A percentile compares a stretch with the other conserved stretches of the same genome.
Conservation (phyloP, 2,113 vertebrate species). For the Nibea coibor region DNA sequence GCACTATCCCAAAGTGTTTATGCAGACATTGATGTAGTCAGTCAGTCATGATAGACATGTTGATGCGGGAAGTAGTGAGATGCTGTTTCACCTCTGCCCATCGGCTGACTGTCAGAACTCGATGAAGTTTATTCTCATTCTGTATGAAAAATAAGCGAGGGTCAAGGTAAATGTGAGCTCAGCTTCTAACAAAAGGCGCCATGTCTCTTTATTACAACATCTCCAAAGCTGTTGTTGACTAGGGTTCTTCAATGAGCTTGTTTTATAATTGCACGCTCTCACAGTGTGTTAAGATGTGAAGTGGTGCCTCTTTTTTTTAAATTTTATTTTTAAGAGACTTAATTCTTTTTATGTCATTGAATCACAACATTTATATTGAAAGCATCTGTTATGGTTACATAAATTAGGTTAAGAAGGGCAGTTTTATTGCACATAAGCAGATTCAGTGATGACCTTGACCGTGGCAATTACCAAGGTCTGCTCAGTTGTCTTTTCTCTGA, state of each 20-base stretch:
- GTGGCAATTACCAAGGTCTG: not conserved
- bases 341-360: not conserved
- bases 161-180: conserved; percentile 28
- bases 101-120: not conserved
- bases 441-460: conserved; percentile 21
- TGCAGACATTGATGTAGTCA: conserved; percentile 54
- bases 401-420: conserved; percentile 11
- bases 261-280: not conserved
- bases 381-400: not conserved
- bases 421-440: conserved; percentile 4
- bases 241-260: not conserved
- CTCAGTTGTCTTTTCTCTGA: not conserved
- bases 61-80: conserved; percentile 39
- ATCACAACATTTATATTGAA: conserved; percentile 1
- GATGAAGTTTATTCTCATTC: not conserved
- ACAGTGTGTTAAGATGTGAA: not conserved
- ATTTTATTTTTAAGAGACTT: not conserved
- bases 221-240: not conserved
- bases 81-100: not conserved
- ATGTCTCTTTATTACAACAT: conserved; percentile 2
- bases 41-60: conserved; percentile 53
- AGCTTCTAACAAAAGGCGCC: not conserved
- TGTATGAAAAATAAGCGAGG: conserved; percentile 1
- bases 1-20: conserved; percentile 57
- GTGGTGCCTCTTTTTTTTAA: not conserved